Conservation (phyloP, 1,140 invertebrate genomes). For the Bactericera cockerelli region DNA sequence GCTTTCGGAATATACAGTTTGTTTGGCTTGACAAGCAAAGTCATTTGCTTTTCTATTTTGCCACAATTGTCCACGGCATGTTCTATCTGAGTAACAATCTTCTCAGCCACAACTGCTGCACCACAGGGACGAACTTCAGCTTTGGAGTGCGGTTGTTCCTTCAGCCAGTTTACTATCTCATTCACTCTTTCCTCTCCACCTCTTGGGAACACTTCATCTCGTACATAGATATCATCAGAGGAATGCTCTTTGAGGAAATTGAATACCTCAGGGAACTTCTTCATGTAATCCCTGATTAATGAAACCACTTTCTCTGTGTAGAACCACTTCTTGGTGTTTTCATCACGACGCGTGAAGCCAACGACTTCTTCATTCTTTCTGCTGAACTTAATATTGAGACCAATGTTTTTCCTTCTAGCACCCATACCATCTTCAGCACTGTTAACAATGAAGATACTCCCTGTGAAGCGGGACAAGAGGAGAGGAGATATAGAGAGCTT, state of each 20-base stretch:
- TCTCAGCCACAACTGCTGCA: conserved; percentile 6
- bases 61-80: conserved; percentile 10
- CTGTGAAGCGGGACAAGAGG: conserved; percentile 68
- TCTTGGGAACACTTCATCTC: conserved; percentile 45
- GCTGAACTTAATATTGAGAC: conserved; percentile 81
- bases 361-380: conserved; percentile 53
- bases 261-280: conserved; percentile 58
- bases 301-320: conserved; percentile 64
- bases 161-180: conserved; percentile 13
- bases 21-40: conserved; percentile 57
- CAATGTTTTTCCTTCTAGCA: conserved; percentile 62
- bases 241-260: conserved; percentile 34
- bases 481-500: conserved; percentile 44
- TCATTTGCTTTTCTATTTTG: conserved; percentile 36
- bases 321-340: conserved; percentile 40
- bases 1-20: conserved; percentile 27
- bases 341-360: not conserved
- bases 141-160: conserved; percentile 14
- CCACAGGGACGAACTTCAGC: conserved; percentile 15
- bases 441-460: conserved; percentile 47
- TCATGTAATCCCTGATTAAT: conserved; percentile 50
- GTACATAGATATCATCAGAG: conserved; percentile 41
- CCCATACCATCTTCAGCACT: conserved; percentile 29
- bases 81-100: conserved; percentile 11
- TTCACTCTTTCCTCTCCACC: conserved; percentile 3